phyloP scores from a whole-genome alignment of 1,140 invertebrate species.

The Meteorus sp. region DNA sequence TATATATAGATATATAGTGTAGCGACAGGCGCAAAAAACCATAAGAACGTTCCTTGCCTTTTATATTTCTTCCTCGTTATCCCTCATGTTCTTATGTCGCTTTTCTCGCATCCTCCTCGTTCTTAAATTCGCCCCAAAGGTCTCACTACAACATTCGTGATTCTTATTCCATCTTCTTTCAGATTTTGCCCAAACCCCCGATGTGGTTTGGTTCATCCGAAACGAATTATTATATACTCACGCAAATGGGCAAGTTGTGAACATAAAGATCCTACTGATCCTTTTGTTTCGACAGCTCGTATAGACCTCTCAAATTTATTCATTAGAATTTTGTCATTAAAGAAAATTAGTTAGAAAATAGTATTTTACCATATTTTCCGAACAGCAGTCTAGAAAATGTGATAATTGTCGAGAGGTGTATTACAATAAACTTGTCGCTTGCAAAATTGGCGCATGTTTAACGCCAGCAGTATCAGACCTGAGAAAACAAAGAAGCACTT shows the following conservation, averaged over 20 bases:
- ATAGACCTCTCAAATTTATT: neutral
- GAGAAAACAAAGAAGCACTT: neutral
- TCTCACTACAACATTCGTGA: too few relatives aligned
- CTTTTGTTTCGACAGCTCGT: neutral
- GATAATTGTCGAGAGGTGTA: too few relatives aligned
- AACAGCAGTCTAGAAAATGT: too few relatives aligned
- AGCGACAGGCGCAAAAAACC: slow-evolving; percentile 4
- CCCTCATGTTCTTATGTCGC: neutral
- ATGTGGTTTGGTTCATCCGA: neutral
- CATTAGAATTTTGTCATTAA: neutral
- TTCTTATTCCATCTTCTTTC: slow-evolving; percentile 10
- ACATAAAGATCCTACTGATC: neutral
- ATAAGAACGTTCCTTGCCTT: neutral
- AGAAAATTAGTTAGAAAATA: too few relatives aligned
- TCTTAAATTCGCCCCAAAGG: slow-evolving; percentile 1
- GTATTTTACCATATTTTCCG: too few relatives aligned
- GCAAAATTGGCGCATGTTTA: neutral
- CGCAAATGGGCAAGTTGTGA: neutral
- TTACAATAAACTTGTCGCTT: too few relatives aligned
- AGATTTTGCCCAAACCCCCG: neutral
- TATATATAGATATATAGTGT: neutral
- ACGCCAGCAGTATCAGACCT: slow-evolving; percentile 2
- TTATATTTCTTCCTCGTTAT: slow-evolving; percentile 1
- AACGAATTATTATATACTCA: slow-evolving; percentile 9
- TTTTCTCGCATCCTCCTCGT: slow-evolving; percentile 6